phyloP scores from a whole-genome alignment of 2,797 vertebrate species.

The Gobionotothen gibberifrons region DNA sequence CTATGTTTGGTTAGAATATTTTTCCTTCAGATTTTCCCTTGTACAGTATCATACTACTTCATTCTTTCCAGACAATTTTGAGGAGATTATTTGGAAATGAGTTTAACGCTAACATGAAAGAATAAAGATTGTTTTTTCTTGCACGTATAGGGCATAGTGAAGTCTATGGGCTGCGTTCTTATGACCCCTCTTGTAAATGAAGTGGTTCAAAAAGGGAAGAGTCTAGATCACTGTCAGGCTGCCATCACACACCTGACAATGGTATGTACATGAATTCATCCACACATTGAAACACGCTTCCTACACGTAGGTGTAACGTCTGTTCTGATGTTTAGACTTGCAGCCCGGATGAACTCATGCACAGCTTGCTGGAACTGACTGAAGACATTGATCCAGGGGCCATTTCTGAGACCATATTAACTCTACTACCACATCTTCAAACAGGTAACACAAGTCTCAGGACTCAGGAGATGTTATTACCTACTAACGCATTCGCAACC shows the following conservation, averaged over 20 bases:
- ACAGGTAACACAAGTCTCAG: conserved; percentile 82
- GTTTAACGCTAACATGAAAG: too few relatives aligned
- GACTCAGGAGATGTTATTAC: fast-evolving
- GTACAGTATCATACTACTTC: background rate
- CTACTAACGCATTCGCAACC: background rate
- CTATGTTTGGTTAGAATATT: background rate
- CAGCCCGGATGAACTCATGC: conserved; percentile 77
- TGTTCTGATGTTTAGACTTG: conserved; percentile 69
- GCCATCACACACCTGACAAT: conserved; percentile 70
- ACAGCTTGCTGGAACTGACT: conserved; percentile 87
- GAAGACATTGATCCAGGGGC: conserved; percentile 85
- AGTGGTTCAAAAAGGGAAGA: conserved; percentile 51
- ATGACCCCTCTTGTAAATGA: conserved; percentile 69
- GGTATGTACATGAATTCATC: conserved; percentile 50
- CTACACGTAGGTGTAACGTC: background rate
- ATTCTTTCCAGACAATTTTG: background rate
- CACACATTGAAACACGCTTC: too few relatives aligned
- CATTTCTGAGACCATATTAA: conserved; percentile 85
- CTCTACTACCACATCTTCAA: conserved; percentile 88
- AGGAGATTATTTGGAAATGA: background rate
- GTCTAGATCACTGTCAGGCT: conserved; percentile 58
- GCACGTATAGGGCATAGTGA: conserved; percentile 69
- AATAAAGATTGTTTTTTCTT: conserved; percentile 11
- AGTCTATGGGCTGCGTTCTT: conserved; percentile 75
- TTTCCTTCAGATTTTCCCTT: background rate